Evolutionary conservation across 2,888 invertebrate species (phyloP), one percentile per base, ranked within the genome.

Genomic region (Tachina grossa): DNA sequence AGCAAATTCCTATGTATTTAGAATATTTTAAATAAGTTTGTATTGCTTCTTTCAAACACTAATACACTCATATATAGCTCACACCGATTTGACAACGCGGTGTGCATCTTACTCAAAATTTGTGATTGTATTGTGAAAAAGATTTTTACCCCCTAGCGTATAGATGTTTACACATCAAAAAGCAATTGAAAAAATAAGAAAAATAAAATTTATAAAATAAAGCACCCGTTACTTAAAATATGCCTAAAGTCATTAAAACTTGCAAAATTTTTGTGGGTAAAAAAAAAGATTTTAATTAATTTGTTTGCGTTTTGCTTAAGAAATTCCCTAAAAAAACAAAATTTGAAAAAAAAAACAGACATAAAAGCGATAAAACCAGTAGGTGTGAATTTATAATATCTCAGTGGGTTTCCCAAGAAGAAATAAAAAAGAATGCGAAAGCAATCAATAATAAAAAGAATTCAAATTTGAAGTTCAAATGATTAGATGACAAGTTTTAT

Each of bases 271-370:
- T 11, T 1, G 19, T 19, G 9, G 9, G 10, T 53, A 13, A 19
- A 19, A 53, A 77, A 53, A 69, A 71, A 51, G 16, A 68, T 72
- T 77, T 72, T 71, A 61, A 83, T 74, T 10, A 68, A 61, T 78
- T 72, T 59, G 74, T 78, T 74, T 61, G 39, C 41, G 53, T 13
- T 65, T 55, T 31, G 31, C 31, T 31, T 78, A 14, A 78, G 53
- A 74, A 74, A 78, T 59, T 59, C 16, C 59, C 47, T 45, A 16
- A 43, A 11, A 19, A 63, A 66, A 49, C 31, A 31, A 31, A 61
- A 61, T 53, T 71, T 41, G 10, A 59, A 59, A 59, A 57, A 49
- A 53, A 59, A 59, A 59, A 57, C 22, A 59, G 43, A 55, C 3
- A 53, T 51, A 76, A 63, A 75, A 43, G 13, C 13, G 9, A 16